A percentile compares a stretch with the other conserved stretches of the same genome.
These are phyloP conservation scores for Aphelenchoides fujianensis DNA, from an alignment of 1,140 invertebrate genomes.

Conservation along the genomic window DNA sequence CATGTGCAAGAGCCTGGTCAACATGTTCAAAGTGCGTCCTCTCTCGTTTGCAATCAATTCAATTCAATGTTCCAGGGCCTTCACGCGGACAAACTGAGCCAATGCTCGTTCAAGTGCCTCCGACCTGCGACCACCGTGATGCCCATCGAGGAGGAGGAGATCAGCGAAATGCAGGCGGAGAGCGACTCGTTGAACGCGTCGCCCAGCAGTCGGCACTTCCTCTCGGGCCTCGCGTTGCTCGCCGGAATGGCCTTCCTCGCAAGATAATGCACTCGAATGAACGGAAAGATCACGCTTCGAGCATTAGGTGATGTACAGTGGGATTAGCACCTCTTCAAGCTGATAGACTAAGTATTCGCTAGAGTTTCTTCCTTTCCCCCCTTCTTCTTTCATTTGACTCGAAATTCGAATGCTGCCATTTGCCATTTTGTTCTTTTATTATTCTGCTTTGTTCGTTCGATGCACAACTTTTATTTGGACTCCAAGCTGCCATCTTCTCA, in stretches of 20 bases:
- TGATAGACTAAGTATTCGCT: too few species aligned
- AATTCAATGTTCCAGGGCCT: conserved; percentile 42
- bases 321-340: too few species aligned
- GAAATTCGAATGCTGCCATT: neutral
- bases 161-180: conserved; percentile 12
- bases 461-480: too few species aligned
- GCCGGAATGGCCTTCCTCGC: neutral
- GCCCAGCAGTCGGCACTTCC: neutral
- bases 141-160: conserved; percentile 15
- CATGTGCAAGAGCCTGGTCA: conserved; percentile 53
- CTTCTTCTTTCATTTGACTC: neutral
- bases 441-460: neutral
- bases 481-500: neutral
- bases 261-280: neutral
- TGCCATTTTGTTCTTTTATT: neutral
- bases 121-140: conserved; percentile 18
- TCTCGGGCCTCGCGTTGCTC: neutral
- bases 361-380: too few species aligned
- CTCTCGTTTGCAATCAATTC: too few species aligned
- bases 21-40: too few species aligned
- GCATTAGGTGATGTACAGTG: neutral
- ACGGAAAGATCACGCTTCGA: neutral
- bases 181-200: conserved; percentile 14
- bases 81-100: conserved; percentile 55
- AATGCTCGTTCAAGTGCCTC: conserved; percentile 53